Evolutionary conservation across 2,797 vertebrate species (phyloP), one percentile per base, ranked within the genome.

Genomic region (Acanthis flammea): DNA sequence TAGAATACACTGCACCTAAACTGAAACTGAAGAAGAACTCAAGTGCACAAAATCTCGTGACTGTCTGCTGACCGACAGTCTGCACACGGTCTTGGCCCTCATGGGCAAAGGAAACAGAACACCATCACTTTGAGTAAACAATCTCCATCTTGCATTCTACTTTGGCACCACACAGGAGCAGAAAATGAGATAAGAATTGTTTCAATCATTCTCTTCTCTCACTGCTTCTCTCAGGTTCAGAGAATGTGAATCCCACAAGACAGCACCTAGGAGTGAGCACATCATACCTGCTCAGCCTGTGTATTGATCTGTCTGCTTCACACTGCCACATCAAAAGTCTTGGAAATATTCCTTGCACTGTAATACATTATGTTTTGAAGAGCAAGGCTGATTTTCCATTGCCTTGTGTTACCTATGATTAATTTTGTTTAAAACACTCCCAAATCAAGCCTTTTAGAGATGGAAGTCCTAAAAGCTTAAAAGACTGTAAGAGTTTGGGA

Each of bases 241-340:
- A n/a, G 53, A 23, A n/a, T 10, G 14, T 23, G 53, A 54, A 22
- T 54, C 9, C 53, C 21, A 15, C 31, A 10, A 15, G 31, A n/a
- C 17, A 75, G 15, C 19, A 18, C 5, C 28, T 5, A 50, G 0
- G 0, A 61, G 18, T 25, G 51, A 61, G 41, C 25, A 31, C 3
- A 73, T 73, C 35, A 73, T 13, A 17, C 11, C 2, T 31, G 19
- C 15, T 67, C 9, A 14, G 78, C 42, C 79, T 35, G 22, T 55
- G 23, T 14, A 53, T 12, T 18, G 61, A 86, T 60, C 51, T 18
- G 1, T n/a, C 74, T 87, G 79, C 71, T 50, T 19, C 48, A 61
- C 12, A 7, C 7, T 58, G n/a, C 5, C 33, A 61, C 30, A 14
- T 54, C 9, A 10, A 76, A 6, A 47, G 4, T 27, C 17, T 45